Evolutionary conservation across 2,888 invertebrate genomes (phyloP).

Genomic region (Drosophila neonasuta): DNA sequence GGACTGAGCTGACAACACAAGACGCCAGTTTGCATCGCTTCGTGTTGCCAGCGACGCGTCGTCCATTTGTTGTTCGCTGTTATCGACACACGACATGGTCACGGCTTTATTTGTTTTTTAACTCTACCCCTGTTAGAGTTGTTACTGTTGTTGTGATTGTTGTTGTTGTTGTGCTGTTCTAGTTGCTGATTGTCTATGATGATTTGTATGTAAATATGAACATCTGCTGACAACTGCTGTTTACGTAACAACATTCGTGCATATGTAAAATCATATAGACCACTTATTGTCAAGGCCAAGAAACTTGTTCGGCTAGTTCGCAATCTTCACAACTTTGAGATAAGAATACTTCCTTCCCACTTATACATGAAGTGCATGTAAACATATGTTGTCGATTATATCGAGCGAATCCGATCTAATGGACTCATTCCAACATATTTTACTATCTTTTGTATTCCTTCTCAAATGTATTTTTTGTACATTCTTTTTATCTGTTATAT

Average conservation of each 20-base stretch:
- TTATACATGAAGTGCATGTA: background rate
- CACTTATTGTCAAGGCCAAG: constrained; percentile 22
- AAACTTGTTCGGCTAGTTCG: constrained; percentile 14
- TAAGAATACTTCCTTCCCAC: constrained; percentile 3
- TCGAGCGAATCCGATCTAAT: background rate
- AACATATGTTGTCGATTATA: background rate
- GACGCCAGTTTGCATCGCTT: constrained; percentile 12
- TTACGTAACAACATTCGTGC: constrained; percentile 13
- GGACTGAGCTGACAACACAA: constrained; percentile 27
- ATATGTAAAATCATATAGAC: background rate
- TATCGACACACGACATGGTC: constrained; percentile 68
- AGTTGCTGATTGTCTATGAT: constrained; percentile 58
- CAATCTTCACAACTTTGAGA: constrained; percentile 11
- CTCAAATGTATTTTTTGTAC: too few species aligned
- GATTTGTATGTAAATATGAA: constrained; percentile 64
- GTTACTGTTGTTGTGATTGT: background rate
- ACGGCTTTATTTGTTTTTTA: constrained; percentile 61
- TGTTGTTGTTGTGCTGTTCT: constrained; percentile 12
- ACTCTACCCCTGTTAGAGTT: background rate
- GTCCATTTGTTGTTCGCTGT: constrained; percentile 42
- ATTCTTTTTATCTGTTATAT: too few species aligned
- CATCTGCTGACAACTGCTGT: constrained; percentile 43
- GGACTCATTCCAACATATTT: background rate
- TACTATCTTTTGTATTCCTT: background rate
- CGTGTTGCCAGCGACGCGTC: constrained; percentile 4